phyloP scores from a whole-genome alignment of 2,113 vertebrate species.

The Colossoma macropomum region DNA sequence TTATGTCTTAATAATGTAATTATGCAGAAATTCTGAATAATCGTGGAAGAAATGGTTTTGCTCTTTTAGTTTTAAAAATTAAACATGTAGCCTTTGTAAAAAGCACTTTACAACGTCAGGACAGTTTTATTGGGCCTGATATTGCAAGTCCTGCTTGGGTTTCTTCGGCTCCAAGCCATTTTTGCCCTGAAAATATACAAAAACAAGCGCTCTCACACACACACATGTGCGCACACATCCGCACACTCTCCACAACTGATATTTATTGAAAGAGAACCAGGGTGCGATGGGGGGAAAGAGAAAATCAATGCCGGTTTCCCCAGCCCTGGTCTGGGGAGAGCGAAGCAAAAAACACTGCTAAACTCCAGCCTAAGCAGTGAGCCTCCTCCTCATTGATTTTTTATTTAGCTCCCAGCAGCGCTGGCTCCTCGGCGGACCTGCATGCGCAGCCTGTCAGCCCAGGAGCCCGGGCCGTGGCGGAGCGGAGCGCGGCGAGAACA shows the following conservation, averaged over 20 bases:
- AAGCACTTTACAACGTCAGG: no score
- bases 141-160: no score
- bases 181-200: background rate
- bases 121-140: no score
- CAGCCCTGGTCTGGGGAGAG: slow-evolving; percentile 70
- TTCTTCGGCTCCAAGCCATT: background rate
- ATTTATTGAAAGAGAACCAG: slow-evolving; percentile 74
- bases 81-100: no score
- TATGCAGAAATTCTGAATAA: no score
- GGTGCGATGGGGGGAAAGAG: slow-evolving; percentile 57
- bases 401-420: slow-evolving; percentile 74
- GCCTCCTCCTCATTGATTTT: slow-evolving; percentile 69
- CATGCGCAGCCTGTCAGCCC: slow-evolving; percentile 64
- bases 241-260: slow-evolving; percentile 57
- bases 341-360: slow-evolving; percentile 63
- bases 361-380: slow-evolving; percentile 69
- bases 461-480: slow-evolving; percentile 65
- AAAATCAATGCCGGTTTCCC: slow-evolving; percentile 74
- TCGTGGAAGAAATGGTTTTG: no score
- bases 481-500: slow-evolving; percentile 34
- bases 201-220: background rate
- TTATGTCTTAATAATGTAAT: no score
- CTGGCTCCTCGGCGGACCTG: slow-evolving; percentile 64
- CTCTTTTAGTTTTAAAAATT: no score
- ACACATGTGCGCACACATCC: background rate